Conservation (phyloP, 2,113 vertebrate genomes). For the Rousettus leschenaultii region DNA sequence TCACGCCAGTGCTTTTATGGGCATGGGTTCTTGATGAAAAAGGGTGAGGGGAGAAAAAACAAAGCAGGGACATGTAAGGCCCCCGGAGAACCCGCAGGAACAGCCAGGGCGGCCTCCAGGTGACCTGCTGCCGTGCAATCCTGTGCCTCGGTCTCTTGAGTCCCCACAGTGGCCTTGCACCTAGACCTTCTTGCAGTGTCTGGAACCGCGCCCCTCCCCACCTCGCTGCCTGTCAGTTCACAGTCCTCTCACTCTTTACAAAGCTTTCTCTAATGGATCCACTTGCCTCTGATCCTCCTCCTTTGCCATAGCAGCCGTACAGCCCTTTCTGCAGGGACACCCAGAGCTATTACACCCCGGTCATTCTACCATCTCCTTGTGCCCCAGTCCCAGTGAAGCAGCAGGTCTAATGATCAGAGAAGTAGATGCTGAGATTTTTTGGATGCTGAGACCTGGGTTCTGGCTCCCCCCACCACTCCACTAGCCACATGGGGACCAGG, state of each 20-base stretch:
- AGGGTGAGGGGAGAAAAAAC: background rate
- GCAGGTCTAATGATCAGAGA: background rate
- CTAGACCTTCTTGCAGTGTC: background rate
- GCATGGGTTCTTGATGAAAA: background rate
- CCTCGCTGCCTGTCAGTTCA: fast-evolving
- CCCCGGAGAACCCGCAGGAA: background rate
- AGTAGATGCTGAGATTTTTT: background rate
- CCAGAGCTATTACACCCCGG: background rate
- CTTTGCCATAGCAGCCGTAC: background rate
- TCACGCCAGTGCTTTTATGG: background rate
- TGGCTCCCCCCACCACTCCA: background rate
- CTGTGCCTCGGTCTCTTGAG: background rate
- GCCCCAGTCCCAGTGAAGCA: background rate
- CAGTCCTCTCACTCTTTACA: background rate
- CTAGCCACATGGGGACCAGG: background rate
- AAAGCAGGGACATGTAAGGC: background rate
- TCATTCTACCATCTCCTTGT: background rate
- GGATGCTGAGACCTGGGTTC: background rate
- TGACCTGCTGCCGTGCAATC: background rate
- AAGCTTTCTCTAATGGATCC: background rate
- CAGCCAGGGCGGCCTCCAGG: background rate
- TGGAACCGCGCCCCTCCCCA: background rate
- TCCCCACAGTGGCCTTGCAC: background rate
- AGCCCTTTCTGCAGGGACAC: background rate
- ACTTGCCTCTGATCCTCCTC: too few relatives aligned